Base-by-base conservation (phyloP, 2,113 vertebrate species). In the Anarhynchus alexandrinus region DNA sequence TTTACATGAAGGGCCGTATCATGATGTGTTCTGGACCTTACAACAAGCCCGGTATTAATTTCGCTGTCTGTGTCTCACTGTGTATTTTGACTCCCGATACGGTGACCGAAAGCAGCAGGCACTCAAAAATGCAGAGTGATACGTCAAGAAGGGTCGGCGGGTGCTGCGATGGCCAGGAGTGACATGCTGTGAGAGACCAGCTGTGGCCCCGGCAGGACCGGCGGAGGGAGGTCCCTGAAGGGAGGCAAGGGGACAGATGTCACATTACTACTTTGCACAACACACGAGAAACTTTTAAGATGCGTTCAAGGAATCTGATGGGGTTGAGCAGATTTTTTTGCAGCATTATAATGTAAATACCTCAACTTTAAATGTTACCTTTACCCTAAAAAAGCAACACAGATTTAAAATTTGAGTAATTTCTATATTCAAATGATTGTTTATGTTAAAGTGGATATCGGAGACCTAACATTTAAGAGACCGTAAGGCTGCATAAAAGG, bases 101-200 rank as follows among this genome's bases (percentile, higher is more conserved):
- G 25, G 34, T 25, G 10, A 51, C 42, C 29, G 62, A 95, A 85
- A 98, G 97, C 97, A 98, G 96, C 93, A 96, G 97, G 97, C 97
- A 98, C 86, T 77, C 69, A 69, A 10, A 92, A 97, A 97, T 97
- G 97, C 94, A 93, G 90, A 96, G 93, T 15, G 10, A n/a, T 54
- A n/a, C 85, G 65, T 90, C 95, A 82, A 74, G 94, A 95, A 94
- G 59, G 22, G 20, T 81, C 25, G 1, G 17, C 4, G 16, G 18
- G 34, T 83, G 49, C 59, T 88, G 20, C 1, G 4, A 13, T 38
- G 65, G 49, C 29, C 0, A 3, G 82, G 71, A 93, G 45, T 65
- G 42, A 58, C 18, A 51, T 2, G 5, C 34, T 80, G 21, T 43
- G 65, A 67, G 66, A 82, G 57, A 88, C 22, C 70, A 66, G 1